Percentiles rank a stretch among this genome's conserved stretches.
phyloP scores from a whole-genome alignment of 2,797 vertebrate species.

The Premnoplex brunnescens region DNA sequence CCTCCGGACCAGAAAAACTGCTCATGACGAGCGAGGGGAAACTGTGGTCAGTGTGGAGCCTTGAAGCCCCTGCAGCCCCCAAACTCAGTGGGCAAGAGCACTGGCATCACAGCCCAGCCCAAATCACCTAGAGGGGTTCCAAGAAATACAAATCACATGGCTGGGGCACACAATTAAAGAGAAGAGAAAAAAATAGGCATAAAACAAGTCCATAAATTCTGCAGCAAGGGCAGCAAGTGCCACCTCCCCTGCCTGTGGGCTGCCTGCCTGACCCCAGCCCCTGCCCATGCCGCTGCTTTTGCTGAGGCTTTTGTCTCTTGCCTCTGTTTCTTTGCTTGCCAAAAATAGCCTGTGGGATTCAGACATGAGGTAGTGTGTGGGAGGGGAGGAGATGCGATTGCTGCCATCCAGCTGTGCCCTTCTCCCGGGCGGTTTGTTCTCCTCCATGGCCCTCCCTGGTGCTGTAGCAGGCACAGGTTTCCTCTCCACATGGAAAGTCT shows the following conservation, averaged over 20 bases:
- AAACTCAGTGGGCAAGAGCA: background rate
- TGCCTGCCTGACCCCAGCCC: background rate
- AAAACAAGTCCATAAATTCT: background rate
- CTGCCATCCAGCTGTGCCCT: background rate
- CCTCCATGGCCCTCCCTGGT: background rate
- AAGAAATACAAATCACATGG: background rate
- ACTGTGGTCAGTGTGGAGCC: too few species aligned
- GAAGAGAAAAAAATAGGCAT: background rate
- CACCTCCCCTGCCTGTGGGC: background rate
- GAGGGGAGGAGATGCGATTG: background rate
- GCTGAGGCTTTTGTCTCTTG: background rate
- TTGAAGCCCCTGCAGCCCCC: background rate
- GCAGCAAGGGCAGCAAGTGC: background rate
- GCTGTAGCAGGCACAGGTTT: accelerated
- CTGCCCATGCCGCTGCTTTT: background rate
- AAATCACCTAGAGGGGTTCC: background rate
- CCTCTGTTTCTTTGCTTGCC: background rate
- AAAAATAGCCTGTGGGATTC: constrained; percentile 4
- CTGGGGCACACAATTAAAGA: background rate
- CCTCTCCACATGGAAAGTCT: constrained; percentile 12
- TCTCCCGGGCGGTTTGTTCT: background rate
- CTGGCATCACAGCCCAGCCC: background rate
- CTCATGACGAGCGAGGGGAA: accelerated
- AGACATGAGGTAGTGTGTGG: background rate
- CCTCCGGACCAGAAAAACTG: background rate